Conservation (phyloP, 2,888 invertebrate species). For the Cosmopolites sordidus region DNA sequence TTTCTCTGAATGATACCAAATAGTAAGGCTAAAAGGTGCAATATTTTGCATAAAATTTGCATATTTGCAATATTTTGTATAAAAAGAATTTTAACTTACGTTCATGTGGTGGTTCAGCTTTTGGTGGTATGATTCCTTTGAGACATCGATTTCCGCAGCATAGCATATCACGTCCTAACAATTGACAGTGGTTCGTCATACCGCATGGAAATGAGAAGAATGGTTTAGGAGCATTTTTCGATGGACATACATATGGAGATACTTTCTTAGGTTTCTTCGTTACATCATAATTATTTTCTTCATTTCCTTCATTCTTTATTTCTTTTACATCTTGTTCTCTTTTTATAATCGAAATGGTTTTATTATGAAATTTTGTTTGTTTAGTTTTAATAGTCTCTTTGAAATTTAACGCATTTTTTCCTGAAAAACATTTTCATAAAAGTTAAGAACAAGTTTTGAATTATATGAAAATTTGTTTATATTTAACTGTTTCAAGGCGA, state of each 20-base stretch:
- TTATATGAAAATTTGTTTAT: too few species aligned
- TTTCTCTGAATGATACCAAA: constrained; percentile 64
- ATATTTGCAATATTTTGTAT: too few species aligned
- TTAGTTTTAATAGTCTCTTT: background rate
- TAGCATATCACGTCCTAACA: constrained; percentile 54
- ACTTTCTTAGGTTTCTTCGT: background rate
- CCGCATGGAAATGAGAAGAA: constrained; percentile 49
- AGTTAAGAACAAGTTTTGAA: too few species aligned
- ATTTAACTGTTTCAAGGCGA: too few species aligned
- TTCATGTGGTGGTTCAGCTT: constrained; percentile 45
- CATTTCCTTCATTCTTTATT: background rate
- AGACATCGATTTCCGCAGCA: constrained; percentile 61
- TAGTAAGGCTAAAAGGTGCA: constrained; percentile 55
- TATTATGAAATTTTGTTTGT: constrained; percentile 2
- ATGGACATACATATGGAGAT: constrained; percentile 42
- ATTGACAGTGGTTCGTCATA: constrained; percentile 52
- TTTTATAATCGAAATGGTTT: background rate
- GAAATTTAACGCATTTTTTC: background rate
- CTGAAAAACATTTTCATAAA: background rate
- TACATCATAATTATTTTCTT: background rate
- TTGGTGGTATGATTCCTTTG: constrained; percentile 58
- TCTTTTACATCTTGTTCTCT: background rate
- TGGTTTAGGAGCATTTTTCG: constrained; percentile 49
- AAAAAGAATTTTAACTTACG: constrained; percentile 40
- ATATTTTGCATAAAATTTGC: too few species aligned